These are phyloP conservation scores for Volucella zonaria DNA, from an alignment of 2,888 invertebrate species.

Conservation along the genomic window DNA sequence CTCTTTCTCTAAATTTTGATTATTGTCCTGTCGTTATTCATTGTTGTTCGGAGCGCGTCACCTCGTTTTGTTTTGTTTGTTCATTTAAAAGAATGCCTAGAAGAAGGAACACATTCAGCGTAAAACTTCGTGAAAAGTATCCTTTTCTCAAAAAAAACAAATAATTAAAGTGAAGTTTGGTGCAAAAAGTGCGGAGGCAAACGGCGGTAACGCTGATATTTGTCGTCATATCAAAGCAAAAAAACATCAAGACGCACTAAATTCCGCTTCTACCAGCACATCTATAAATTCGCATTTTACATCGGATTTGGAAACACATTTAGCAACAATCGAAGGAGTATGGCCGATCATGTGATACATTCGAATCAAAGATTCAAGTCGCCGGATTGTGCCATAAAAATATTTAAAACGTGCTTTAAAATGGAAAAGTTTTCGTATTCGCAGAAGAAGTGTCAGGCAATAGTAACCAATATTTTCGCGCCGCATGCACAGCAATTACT, in stretches of 20 bases:
- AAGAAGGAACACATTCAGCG: too few relatives aligned
- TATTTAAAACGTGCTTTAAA: too few relatives aligned
- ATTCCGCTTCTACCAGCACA: constrained; percentile 1
- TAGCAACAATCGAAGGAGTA: background rate
- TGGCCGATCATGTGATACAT: too few relatives aligned
- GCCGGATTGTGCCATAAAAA: too few relatives aligned
- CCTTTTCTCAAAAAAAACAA: constrained; percentile 22
- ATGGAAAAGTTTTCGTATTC: background rate
- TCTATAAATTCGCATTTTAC: background rate
- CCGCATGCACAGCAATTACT: constrained; percentile 49
- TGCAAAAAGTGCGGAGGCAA: constrained; percentile 11
- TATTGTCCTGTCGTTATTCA: too few relatives aligned
- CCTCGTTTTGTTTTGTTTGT: too few relatives aligned
- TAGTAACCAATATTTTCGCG: constrained; percentile 49
- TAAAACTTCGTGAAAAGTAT: constrained; percentile 36
- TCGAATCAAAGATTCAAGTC: too few relatives aligned
- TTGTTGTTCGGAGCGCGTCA: too few relatives aligned
- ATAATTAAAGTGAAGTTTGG: constrained; percentile 34
- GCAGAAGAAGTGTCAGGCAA: constrained; percentile 15
- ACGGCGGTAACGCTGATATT: background rate
- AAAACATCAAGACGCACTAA: constrained; percentile 1
- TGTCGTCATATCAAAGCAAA: background rate
- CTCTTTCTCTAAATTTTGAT: too few relatives aligned
- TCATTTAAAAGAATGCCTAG: too few relatives aligned
- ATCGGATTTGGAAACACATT: background rate